These are phyloP conservation scores for Caenorhabditis sp. DNA, from an alignment of 2,888 invertebrate genomes.

Conservation along the genomic window DNA sequence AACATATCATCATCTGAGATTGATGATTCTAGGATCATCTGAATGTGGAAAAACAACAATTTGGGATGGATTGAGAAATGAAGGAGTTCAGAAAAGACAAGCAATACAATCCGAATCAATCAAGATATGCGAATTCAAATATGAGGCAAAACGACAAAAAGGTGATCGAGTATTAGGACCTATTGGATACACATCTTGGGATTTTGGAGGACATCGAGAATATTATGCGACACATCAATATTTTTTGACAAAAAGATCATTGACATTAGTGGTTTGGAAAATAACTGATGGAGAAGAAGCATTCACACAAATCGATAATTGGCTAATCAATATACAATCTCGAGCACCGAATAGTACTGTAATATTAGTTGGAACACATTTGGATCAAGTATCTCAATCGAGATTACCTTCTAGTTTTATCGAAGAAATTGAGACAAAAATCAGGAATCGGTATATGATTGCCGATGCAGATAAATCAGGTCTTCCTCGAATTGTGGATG, in stretches of 20 bases:
- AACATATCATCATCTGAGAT: constrained; percentile 91
- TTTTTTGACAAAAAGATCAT: constrained; percentile 90
- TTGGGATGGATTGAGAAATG: constrained; percentile 46
- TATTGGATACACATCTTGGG: constrained; percentile 89
- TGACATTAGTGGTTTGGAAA: constrained; percentile 94
- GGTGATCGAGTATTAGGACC: constrained; percentile 78
- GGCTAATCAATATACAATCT: constrained; percentile 94
- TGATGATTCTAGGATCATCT: constrained; percentile 78
- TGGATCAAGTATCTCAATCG: constrained; percentile 78
- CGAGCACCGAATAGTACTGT: constrained; percentile 95
- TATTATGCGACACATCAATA: constrained; percentile 99
- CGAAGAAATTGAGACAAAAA: constrained; percentile 81
- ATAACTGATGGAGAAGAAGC: constrained; percentile 90
- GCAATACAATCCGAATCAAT: constrained; percentile 74
- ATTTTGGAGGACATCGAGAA: constrained; percentile 93
- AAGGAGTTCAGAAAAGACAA: constrained; percentile 44
- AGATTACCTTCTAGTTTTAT: constrained; percentile 75
- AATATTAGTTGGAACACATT: constrained; percentile 93
- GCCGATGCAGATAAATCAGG: constrained; percentile 87
- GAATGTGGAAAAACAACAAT: constrained; percentile 78
- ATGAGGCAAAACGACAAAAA: constrained; percentile 75
- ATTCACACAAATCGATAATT: constrained; percentile 87
- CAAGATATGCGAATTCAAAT: constrained; percentile 93
- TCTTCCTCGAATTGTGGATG: constrained; percentile 77
- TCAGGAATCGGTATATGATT: constrained; percentile 79